Evolutionary conservation across 2,113 vertebrate species (phyloP), one percentile per base, ranked within the genome.

Genomic region (Mirza zaza): DNA sequence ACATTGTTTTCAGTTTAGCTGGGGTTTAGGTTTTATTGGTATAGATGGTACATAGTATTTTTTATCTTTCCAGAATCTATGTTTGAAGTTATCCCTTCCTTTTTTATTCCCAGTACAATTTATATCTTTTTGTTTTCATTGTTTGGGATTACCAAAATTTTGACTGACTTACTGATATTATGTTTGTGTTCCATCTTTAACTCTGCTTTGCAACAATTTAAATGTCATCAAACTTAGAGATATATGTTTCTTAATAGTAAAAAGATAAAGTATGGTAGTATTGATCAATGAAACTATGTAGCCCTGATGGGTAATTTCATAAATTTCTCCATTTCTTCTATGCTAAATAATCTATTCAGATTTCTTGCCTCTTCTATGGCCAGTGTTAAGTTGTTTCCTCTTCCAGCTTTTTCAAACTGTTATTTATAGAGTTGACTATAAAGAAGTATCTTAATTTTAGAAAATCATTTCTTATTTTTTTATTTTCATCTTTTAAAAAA

Each of bases 361-460:
- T 87, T 87, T 87, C 29, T 21, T 71, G 12, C 50, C 21, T 89
- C 25, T 93, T 96, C 29, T 34, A n/a, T 45, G 29, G 13, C 65
- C 70, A 34, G 0, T 91, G 39, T 82, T 94, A 77, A 91, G 29
- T 82, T 42, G 25, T 88, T 83, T 3, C 10, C 17, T 67, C 18
- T 17, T 77, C 21, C 32, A 80, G 50, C 21, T 80, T 95, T 95
- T 96, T 90, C 42, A 84, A 45, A 48, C 79, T 83, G 82, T 52
- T 57, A 85, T 52, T 57, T 73, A 65, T 67, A 65, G 21, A 95
- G 14, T 87, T 90, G 32, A 83, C 3, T 11, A 8, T 80, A 77
- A 91, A 82, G n/a, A 80, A 82, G 65, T 84, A 71, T 4, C 57
- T 92, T 80, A 29, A 83, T 81, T 83, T 96, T 77, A 94, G 55